phyloP scores from a whole-genome alignment of 2,113 vertebrate genomes.

The Alaudala cheleensis region DNA sequence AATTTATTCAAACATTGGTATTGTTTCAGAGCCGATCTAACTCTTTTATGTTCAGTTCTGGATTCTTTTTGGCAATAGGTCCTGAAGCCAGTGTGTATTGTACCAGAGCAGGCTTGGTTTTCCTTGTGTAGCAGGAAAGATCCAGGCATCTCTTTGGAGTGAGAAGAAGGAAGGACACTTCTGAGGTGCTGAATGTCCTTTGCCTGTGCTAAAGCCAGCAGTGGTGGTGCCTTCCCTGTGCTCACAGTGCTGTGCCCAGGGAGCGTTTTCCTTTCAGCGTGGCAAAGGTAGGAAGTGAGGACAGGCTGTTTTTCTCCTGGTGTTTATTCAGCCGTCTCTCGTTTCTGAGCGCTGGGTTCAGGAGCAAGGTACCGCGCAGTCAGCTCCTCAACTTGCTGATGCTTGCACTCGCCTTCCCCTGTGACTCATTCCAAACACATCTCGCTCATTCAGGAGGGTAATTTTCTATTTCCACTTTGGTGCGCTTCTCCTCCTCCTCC shows the following conservation, averaged over 20 bases:
- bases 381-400: conserved; percentile 66
- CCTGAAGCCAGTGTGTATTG: background rate
- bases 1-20: background rate
- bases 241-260: background rate
- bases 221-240: rapidly evolving
- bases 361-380: conserved; percentile 42
- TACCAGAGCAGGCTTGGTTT: background rate
- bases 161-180: background rate
- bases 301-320: conserved; percentile 1
- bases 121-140: background rate
- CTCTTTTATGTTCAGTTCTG: background rate
- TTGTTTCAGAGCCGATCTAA: background rate
- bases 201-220: background rate
- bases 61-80: background rate
- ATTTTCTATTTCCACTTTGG: conserved; percentile 75
- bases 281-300: background rate
- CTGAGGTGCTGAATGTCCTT: background rate
- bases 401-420: conserved; percentile 68
- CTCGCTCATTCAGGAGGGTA: conserved; percentile 60
- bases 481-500: conserved; percentile 47
- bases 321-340: conserved; percentile 48
- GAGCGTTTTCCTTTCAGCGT: background rate
- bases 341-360: conserved; percentile 12
- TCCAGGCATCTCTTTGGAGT: background rate
- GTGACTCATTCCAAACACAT: conserved; percentile 71